Conservation (phyloP, 2,888 invertebrate genomes). For the Agriopis marginaria region DNA sequence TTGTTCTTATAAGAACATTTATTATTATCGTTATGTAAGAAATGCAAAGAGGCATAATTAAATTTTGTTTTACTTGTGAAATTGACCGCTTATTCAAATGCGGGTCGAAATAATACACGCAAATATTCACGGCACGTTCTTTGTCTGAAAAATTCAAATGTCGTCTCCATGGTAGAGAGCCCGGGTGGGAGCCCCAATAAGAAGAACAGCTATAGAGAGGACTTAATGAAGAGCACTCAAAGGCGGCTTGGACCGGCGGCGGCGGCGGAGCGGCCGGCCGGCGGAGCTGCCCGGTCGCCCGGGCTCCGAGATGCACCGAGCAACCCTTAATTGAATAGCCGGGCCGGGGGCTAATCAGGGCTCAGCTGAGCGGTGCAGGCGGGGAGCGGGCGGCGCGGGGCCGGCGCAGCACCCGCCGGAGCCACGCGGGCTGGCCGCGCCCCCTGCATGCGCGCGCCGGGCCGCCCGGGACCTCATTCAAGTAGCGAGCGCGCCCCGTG, state of each 20-base stretch:
- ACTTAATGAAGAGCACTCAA: conserved; percentile 77
- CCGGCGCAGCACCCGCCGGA: conserved; percentile 76
- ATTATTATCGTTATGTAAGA: background rate
- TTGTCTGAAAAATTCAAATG: conserved; percentile 55
- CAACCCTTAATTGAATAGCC: conserved; percentile 84
- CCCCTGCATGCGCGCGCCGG: conserved; percentile 85
- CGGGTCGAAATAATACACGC: conserved; percentile 18
- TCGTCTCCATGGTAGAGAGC: conserved; percentile 45
- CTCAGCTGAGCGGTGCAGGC: conserved; percentile 81
- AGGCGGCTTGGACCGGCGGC: conserved; percentile 58
- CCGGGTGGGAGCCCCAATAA: conserved; percentile 63
- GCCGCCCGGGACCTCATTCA: conserved; percentile 83
- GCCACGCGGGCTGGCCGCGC: conserved; percentile 88
- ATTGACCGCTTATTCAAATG: conserved; percentile 11
- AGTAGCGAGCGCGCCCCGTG: conserved; percentile 83
- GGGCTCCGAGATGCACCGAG: conserved; percentile 74
- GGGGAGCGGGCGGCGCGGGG: conserved; percentile 52
- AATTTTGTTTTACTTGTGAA: conserved; percentile 15
- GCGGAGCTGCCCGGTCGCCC: conserved; percentile 50
- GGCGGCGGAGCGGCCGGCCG: conserved; percentile 53
- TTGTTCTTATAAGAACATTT: conserved; percentile 17
- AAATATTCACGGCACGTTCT: conserved; percentile 38
- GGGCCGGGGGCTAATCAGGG: conserved; percentile 84
- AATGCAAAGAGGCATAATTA: background rate
- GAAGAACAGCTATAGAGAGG: conserved; percentile 71